These are phyloP conservation scores for Opisthocomus hoazin DNA, from an alignment of 2,113 vertebrate species.

Conservation along the genomic window DNA sequence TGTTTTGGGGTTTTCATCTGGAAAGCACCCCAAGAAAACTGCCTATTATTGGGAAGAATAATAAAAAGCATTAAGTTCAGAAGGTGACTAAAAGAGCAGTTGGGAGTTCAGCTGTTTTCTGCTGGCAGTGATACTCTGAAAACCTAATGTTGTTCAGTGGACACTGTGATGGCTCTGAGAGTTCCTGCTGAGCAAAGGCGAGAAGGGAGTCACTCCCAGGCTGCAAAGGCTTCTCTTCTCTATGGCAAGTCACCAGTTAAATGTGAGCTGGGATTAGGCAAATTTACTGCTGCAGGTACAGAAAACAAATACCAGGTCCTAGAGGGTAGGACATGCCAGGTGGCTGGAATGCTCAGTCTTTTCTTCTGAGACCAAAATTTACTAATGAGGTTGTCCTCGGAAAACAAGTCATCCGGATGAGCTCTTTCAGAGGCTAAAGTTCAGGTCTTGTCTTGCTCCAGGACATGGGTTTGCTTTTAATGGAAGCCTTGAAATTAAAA, in stretches of 20 bases:
- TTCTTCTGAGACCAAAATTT: not conserved
- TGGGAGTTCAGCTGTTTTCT: not conserved
- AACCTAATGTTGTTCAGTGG: not conserved
- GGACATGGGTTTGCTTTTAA: not conserved
- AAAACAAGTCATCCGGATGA: not conserved
- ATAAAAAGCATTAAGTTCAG: not conserved
- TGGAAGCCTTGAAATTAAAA: not conserved
- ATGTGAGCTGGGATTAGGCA: not conserved
- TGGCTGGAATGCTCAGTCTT: not conserved
- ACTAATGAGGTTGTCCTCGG: not conserved
- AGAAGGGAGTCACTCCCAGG: not conserved
- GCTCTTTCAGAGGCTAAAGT: not conserved
- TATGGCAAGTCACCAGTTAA: not conserved
- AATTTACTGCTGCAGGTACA: not conserved
- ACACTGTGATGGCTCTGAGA: not conserved
- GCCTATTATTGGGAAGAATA: not conserved
- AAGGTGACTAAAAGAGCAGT: not conserved
- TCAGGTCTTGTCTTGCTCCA: not conserved
- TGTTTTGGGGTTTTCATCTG: not conserved
- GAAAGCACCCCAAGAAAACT: not conserved
- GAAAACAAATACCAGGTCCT: not conserved
- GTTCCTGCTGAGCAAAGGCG: not conserved
- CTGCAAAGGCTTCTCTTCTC: not conserved
- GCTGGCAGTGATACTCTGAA: not conserved
- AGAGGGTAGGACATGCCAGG: not conserved